phyloP scores from a whole-genome alignment of 2,888 invertebrate genomes.

The Clistopyga incitator region DNA sequence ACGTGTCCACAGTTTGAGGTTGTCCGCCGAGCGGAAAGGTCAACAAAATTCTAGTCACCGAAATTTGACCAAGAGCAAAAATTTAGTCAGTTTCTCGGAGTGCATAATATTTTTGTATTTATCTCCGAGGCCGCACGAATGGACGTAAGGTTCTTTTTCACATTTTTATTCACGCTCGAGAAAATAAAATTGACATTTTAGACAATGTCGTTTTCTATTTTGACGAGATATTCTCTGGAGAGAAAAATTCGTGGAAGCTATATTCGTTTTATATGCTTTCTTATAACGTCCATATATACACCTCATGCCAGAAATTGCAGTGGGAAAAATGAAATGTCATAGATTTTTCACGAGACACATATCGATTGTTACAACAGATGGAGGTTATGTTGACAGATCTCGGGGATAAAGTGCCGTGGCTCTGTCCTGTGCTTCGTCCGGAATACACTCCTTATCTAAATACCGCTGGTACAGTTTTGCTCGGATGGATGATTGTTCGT shows the following conservation, averaged over 20 bases:
- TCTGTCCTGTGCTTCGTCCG: conserved; percentile 72
- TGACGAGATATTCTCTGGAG: background rate
- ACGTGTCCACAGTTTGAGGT: background rate
- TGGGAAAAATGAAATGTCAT: conserved; percentile 7
- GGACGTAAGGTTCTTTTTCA: conserved; percentile 46
- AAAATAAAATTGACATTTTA: conserved; percentile 11
- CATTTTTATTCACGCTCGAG: conserved; percentile 14
- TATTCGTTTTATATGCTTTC: background rate
- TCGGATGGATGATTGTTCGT: conserved; percentile 79
- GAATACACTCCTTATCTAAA: conserved; percentile 76
- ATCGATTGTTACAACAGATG: conserved; percentile 60
- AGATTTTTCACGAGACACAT: conserved; percentile 32
- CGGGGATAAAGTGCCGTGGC: conserved; percentile 72
- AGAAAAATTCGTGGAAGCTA: background rate
- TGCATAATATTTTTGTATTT: background rate
- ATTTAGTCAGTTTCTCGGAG: background rate
- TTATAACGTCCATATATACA: background rate
- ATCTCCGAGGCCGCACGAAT: conserved; percentile 6
- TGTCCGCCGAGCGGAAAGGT: background rate
- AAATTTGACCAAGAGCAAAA: background rate
- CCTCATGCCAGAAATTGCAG: background rate
- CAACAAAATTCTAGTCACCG: conserved; percentile 44
- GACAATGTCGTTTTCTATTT: conserved; percentile 2
- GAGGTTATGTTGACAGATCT: conserved; percentile 73
- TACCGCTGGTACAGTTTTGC: conserved; percentile 76